Evolutionary conservation across 2,888 invertebrate species (phyloP), one percentile per base, ranked within the genome.

Genomic region (Acanthosepion pharaonis): DNA sequence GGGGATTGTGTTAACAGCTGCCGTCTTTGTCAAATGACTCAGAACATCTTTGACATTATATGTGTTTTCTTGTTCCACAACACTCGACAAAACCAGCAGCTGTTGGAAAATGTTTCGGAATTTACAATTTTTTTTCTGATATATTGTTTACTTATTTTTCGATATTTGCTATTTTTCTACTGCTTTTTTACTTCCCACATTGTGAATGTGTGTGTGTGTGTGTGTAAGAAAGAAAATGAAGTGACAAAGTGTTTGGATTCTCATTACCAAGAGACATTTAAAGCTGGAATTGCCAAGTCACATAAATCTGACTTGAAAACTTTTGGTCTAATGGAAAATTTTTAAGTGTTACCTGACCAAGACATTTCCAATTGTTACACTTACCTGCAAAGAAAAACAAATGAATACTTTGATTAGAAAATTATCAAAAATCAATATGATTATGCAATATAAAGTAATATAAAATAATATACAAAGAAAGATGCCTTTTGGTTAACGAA

Each of bases 11-110:
- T 78, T 78, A 78, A 78, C 78, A 78, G 78, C 78, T 78, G 78
- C 78, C 18, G 15, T n/a, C 78, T n/a, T 78, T 78, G 78, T 78
- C 78, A 78, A 78, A 78, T 78, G 78, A 78, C 78, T 78, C 78
- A n/a, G 78, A 78, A 78, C 78, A 78, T 78, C 78, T 78, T 78
- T 78, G 78, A 78, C 78, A n/a, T 78, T 78, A 78, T n/a, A 78
- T 18, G n/a, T n/a, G 78, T 78, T 78, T 78, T 78, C 78, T n/a
- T 78, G 78, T 78, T n/a, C 78, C 78, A 78, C 33, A n/a, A 9
- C n/a, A 78, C 33, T 78, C 78, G 9, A 78, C 78, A 78, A n/a
- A 78, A 78, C 78, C 78, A 78, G 78, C 78, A 78, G 78, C 78
- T 78, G 78, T 78, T 33, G 78, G 78, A 78, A n/a, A 78, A 78